Evolutionary conservation across 1,140 invertebrate species (phyloP).

Genomic region (Ips nitidus): DNA sequence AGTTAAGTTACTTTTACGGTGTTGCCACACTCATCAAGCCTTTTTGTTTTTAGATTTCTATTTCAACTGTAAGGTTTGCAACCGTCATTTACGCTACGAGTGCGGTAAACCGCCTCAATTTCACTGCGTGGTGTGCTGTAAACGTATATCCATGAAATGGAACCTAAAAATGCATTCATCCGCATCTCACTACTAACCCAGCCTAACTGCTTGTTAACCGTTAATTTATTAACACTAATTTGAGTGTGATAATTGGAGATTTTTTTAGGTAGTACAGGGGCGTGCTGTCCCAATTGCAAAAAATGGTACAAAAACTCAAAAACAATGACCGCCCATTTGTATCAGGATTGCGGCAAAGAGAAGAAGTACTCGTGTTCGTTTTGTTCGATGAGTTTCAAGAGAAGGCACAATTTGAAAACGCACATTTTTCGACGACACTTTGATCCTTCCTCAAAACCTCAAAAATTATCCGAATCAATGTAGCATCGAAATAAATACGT

Average conservation of each 20-base stretch:
- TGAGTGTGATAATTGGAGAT: no score
- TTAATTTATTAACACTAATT: no score
- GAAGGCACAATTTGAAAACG: slow-evolving; percentile 25
- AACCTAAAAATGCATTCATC: slow-evolving; percentile 54
- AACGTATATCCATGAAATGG: slow-evolving; percentile 52
- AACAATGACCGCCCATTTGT: slow-evolving; percentile 33
- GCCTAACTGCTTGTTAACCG: no score
- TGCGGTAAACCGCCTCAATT: slow-evolving; percentile 56
- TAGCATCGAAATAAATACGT: no score
- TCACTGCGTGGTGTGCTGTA: slow-evolving; percentile 53
- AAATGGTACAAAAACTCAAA: slow-evolving; percentile 50
- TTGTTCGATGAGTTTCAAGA: slow-evolving; percentile 24
- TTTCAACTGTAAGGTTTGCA: slow-evolving; percentile 31
- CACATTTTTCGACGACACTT: slow-evolving; percentile 23
- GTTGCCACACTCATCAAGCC: no score
- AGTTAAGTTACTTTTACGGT: no score
- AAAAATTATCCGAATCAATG: no score
- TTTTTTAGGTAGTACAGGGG: background rate
- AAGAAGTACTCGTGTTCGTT: slow-evolving; percentile 26
- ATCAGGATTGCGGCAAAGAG: slow-evolving; percentile 33
- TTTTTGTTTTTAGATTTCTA: background rate
- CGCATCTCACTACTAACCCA: no score
- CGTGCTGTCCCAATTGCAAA: slow-evolving; percentile 34
- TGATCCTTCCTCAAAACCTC: background rate
- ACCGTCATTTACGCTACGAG: slow-evolving; percentile 75